A percentile compares a stretch with the other conserved stretches of the same genome.
These are phyloP conservation scores for Eristalis intricaria DNA, from an alignment of 2,888 invertebrate species.

Conservation along the genomic window DNA sequence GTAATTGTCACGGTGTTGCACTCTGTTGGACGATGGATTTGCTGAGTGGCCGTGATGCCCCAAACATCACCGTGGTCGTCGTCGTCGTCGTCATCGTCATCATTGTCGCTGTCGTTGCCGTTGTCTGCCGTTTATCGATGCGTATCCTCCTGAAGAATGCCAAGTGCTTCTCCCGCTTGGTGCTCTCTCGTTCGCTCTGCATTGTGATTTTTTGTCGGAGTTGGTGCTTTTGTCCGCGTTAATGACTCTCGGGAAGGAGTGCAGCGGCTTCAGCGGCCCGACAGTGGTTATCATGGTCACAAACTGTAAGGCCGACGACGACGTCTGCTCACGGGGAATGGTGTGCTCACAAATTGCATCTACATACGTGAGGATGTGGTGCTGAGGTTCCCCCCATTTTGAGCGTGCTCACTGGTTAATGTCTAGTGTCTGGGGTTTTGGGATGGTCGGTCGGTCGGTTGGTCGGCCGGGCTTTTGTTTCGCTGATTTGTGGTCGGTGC, in stretches of 20 bases:
- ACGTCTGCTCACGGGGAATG: not conserved
- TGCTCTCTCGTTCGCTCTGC: not conserved
- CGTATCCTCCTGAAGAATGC: conserved; percentile 46
- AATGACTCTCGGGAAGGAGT: conserved; percentile 66
- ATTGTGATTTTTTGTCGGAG: conserved; percentile 49
- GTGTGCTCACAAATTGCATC: conserved; percentile 57
- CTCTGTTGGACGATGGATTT: conserved; percentile 60
- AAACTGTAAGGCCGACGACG: conserved; percentile 23
- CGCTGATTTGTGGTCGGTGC: conserved; percentile 46
- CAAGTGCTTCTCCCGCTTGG: conserved; percentile 16
- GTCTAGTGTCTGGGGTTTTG: not conserved
- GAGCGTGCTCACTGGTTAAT: not conserved
- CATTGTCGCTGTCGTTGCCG: not conserved
- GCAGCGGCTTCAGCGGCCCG: conserved; percentile 25
- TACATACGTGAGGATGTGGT: conserved; percentile 60
- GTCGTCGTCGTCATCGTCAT: not conserved
- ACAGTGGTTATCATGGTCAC: conserved; percentile 40
- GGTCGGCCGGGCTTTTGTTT: conserved; percentile 53
- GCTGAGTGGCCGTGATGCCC: conserved; percentile 34
- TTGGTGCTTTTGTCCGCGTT: conserved; percentile 66
- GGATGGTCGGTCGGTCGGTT: too few species aligned
- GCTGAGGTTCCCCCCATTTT: not conserved
- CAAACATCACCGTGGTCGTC: not conserved
- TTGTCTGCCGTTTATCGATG: conserved; percentile 56
- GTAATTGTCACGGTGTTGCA: conserved; percentile 68